A percentile compares a stretch with the other conserved stretches of the same genome.
These are phyloP conservation scores for Noctua fimbriata DNA, from an alignment of 2,888 invertebrate species.

Conservation along the genomic window DNA sequence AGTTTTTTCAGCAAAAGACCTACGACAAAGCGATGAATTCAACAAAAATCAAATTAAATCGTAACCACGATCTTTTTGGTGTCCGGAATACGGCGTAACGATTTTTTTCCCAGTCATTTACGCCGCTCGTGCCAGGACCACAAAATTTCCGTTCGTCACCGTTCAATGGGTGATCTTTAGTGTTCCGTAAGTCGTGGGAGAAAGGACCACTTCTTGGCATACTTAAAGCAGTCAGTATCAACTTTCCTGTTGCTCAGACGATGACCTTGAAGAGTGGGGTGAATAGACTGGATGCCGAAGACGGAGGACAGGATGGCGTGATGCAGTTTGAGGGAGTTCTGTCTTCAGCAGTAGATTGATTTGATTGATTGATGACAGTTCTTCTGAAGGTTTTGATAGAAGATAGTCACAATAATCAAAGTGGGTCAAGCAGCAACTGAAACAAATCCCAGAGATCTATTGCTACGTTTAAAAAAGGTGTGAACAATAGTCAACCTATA, in stretches of 20 bases:
- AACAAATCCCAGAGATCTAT: background rate
- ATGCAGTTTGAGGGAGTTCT: background rate
- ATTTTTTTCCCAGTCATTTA: constrained; percentile 79
- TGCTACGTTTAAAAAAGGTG: background rate
- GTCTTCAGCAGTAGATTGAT: background rate
- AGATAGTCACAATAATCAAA: background rate
- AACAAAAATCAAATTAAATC: constrained; percentile 79
- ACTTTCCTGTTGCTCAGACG: background rate
- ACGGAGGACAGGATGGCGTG: background rate
- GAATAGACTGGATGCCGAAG: background rate
- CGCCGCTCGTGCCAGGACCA: constrained; percentile 88
- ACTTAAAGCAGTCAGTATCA: background rate
- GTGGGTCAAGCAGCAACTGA: background rate
- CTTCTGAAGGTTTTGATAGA: background rate
- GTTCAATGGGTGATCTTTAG: constrained; percentile 80
- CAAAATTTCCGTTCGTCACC: constrained; percentile 87
- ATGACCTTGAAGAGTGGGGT: background rate
- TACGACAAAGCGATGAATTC: constrained; percentile 60
- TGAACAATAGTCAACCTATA: background rate
- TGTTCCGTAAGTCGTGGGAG: constrained; percentile 63
- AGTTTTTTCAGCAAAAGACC: constrained; percentile 46
- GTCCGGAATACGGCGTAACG: constrained; percentile 74
- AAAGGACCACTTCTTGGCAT: background rate
- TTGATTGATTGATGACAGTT: background rate
- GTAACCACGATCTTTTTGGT: constrained; percentile 80